Evolutionary conservation across 2,888 invertebrate species (phyloP).

Genomic region (Drosophila atripex): DNA sequence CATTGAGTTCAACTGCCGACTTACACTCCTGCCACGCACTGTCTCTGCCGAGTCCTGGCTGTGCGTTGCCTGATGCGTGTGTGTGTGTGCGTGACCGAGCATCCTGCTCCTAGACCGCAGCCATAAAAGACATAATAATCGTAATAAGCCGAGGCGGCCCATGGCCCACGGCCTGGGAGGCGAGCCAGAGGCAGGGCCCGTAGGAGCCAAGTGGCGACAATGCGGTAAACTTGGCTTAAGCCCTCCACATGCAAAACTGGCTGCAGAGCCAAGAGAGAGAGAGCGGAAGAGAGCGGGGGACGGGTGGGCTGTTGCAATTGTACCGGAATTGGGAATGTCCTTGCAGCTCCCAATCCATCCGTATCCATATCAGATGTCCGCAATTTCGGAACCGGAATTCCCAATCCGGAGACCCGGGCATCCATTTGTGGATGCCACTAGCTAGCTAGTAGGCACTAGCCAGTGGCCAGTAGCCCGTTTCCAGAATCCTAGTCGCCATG

Average conservation of each 20-base stretch:
- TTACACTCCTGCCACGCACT: neutral
- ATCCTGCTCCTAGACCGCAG: constrained; percentile 56
- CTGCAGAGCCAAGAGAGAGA: neutral
- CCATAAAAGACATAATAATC: constrained; percentile 60
- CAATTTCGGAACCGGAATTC: neutral
- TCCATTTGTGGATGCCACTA: constrained; percentile 12
- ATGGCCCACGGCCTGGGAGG: neutral
- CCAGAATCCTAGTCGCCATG: neutral
- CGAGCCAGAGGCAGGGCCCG: neutral
- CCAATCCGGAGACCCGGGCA: constrained; percentile 3
- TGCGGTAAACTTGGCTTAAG: constrained; percentile 28
- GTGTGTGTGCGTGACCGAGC: constrained; percentile 13
- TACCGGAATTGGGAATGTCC: neutral
- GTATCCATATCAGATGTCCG: constrained; percentile 1
- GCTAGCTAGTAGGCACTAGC: too few species aligned
- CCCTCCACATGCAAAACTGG: neutral
- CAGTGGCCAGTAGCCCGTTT: constrained; percentile 1
- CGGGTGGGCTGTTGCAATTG: neutral
- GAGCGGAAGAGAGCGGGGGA: too few species aligned
- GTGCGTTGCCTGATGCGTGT: neutral
- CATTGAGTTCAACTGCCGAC: neutral
- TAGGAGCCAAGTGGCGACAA: constrained; percentile 19
- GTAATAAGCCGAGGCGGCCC: constrained; percentile 27
- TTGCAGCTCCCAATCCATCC: neutral
- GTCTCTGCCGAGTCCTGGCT: neutral